A percentile compares a stretch with the other conserved stretches of the same genome.
Evolutionary conservation across 2,888 invertebrate species (phyloP).

Genomic region (Hesperia comma): DNA sequence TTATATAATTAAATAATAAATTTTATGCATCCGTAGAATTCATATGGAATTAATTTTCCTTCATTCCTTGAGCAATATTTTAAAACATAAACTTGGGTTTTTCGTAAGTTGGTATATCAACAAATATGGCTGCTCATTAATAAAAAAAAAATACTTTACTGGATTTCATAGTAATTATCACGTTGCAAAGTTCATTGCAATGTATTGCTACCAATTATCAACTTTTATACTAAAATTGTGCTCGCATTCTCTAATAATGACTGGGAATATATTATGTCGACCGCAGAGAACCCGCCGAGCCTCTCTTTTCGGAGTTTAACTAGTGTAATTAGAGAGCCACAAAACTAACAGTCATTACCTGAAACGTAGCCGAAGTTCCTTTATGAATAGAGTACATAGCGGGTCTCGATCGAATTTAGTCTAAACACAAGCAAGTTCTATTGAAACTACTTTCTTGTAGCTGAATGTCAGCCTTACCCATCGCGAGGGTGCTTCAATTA

Average conservation of each 20-base stretch:
- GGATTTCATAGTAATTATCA: neutral
- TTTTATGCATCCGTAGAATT: no score
- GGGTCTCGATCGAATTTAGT: slow-evolving; percentile 58
- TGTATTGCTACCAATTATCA: neutral
- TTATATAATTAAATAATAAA: no score
- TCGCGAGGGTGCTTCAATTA: slow-evolving; percentile 74
- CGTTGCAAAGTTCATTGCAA: neutral
- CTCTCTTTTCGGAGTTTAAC: slow-evolving; percentile 20
- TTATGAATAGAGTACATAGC: slow-evolving; percentile 47
- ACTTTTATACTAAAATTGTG: neutral
- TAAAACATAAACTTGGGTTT: no score
- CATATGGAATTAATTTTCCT: no score
- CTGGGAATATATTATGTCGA: slow-evolving; percentile 7
- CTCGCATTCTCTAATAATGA: slow-evolving; percentile 17
- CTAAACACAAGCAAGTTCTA: slow-evolving; percentile 52
- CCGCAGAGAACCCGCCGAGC: slow-evolving; percentile 4
- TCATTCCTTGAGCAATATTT: no score
- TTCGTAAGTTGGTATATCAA: no score
- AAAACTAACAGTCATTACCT: slow-evolving; percentile 34
- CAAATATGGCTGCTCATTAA: no score
- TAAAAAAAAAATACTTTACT: no score
- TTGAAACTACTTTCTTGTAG: slow-evolving; percentile 50
- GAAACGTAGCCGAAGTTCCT: slow-evolving; percentile 45
- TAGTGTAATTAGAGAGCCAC: slow-evolving; percentile 32
- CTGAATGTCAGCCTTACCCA: slow-evolving; percentile 50